Base-by-base conservation (phyloP, 2,113 vertebrate species). In the Oryzias javanicus region DNA sequence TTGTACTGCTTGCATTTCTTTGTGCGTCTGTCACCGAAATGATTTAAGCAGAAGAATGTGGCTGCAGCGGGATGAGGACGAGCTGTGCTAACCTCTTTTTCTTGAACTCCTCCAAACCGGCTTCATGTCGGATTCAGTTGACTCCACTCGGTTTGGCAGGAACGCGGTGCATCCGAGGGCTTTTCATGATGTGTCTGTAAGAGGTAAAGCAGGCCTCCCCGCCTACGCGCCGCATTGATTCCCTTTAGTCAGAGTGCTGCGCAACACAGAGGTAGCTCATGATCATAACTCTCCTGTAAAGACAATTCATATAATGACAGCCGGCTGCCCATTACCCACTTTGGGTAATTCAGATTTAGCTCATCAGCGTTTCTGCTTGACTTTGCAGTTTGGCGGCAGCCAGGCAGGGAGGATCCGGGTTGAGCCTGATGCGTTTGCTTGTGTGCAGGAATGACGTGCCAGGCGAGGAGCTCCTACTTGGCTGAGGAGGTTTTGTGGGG, bases 401-500 rank as follows among this genome's bases (percentile, higher is more conserved):
- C 46, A 45, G 27, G 18, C 19, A 13, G 6, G 10, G 15, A 49
- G 45, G 14, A 15, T 19, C 58, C 27, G 29, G 18, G 20, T 16
- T 47, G n/a, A 16, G 14, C 35, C 17, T 63, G 44, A 47, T 40
- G 16, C 8, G 20, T 70, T 40, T 57, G 46, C 58, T 48, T 62
- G 44, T 67, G 20, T 49, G 6, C 86, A 98, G 96, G 95, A 56
- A 97, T 98, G 96, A 97, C 94, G 0, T 98, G 96, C 76, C 96
- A 98, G 80, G 96, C 94, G 0, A 90, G 95, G 67, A 98, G 95
- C 81, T 98, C 96, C 6, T 97, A 97, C 83, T 85, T 95, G 62
- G 90, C 91, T 0, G 95, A 96, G 12, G 96, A 98, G 83, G 92
- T 97, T 61, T 35, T 94, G 13, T 98, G 96, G 96, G 96, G 95